phyloP scores from a whole-genome alignment of 2,113 vertebrate species.

The Prionailurus viverrinus region DNA sequence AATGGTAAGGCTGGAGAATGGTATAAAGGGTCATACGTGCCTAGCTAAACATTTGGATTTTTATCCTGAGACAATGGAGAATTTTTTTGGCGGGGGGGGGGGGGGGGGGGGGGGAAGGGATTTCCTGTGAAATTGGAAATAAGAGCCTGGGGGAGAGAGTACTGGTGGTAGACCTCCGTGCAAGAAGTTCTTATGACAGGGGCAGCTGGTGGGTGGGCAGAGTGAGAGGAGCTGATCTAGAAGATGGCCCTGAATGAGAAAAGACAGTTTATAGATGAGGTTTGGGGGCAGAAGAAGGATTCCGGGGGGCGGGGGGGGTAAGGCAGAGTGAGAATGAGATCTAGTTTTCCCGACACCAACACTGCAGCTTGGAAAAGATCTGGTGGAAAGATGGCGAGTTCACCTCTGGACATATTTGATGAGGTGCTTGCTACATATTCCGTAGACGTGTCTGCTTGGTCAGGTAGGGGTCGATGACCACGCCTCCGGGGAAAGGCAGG shows the following conservation, averaged over 20 bases:
- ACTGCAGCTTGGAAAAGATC: neutral
- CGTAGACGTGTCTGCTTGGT: neutral
- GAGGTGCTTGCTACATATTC: neutral
- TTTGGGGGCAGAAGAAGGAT: neutral
- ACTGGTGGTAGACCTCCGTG: too few species aligned
- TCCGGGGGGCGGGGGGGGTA: neutral
- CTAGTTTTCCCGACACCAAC: neutral
- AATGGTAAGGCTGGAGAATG: neutral
- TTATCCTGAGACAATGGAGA: neutral
- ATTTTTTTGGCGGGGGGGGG: neutral
- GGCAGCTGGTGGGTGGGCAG: neutral
- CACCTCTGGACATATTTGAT: neutral
- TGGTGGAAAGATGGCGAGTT: neutral
- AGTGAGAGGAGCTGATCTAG: neutral
- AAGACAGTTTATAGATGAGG: too few species aligned
- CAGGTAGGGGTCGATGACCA: neutral
- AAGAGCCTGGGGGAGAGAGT: fast-evolving
- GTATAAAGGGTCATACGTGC: neutral
- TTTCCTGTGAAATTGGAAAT: neutral
- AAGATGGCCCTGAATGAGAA: neutral
- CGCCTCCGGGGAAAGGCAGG: neutral
- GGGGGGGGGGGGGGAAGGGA: fast-evolving
- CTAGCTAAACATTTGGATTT: neutral
- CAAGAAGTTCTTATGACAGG: neutral
- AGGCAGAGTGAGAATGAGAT: neutral